A percentile compares a stretch with the other conserved stretches of the same genome.
These are phyloP conservation scores for Petrolisthes cinctipes DNA, from an alignment of 2,888 invertebrate species.

Conservation along the genomic window DNA sequence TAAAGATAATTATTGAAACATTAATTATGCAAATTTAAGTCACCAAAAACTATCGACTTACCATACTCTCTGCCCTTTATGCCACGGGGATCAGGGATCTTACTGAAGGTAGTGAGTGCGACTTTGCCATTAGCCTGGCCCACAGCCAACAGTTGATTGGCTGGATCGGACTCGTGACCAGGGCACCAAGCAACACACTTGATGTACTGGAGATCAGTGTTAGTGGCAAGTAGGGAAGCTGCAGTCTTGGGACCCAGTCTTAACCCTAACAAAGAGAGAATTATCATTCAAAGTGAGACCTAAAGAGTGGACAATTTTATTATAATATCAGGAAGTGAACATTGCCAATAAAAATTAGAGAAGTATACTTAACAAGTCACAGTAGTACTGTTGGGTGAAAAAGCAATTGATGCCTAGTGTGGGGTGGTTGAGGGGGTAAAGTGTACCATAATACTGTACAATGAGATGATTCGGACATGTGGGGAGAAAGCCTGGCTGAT, in stretches of 20 bases:
- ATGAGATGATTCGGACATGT: too few relatives aligned
- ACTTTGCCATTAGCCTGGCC: constrained; percentile 92
- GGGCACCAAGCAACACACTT: constrained; percentile 91
- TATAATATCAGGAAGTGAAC: not conserved
- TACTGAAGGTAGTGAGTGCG: constrained; percentile 79
- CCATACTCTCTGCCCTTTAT: constrained; percentile 78
- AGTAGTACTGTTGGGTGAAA: not conserved
- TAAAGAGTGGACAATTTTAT: not conserved
- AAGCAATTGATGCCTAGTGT: too few relatives aligned
- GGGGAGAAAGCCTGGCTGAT: too few relatives aligned
- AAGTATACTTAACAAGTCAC: too few relatives aligned
- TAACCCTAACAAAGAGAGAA: constrained; percentile 73
- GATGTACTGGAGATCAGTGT: constrained; percentile 79
- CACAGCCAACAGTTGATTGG: constrained; percentile 78
- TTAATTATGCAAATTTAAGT: too few relatives aligned
- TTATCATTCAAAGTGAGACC: not conserved
- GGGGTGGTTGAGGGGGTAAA: too few relatives aligned
- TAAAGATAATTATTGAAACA: too few relatives aligned
- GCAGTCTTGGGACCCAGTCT: constrained; percentile 79
- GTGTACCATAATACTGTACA: too few relatives aligned
- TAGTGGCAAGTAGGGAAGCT: constrained; percentile 80
- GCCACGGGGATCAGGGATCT: constrained; percentile 42
- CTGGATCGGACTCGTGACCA: constrained; percentile 80
- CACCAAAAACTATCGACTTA: constrained; percentile 67
- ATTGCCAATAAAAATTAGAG: not conserved